Evolutionary conservation across 2,113 vertebrate genomes (phyloP).

Genomic region (Pipra filicauda): DNA sequence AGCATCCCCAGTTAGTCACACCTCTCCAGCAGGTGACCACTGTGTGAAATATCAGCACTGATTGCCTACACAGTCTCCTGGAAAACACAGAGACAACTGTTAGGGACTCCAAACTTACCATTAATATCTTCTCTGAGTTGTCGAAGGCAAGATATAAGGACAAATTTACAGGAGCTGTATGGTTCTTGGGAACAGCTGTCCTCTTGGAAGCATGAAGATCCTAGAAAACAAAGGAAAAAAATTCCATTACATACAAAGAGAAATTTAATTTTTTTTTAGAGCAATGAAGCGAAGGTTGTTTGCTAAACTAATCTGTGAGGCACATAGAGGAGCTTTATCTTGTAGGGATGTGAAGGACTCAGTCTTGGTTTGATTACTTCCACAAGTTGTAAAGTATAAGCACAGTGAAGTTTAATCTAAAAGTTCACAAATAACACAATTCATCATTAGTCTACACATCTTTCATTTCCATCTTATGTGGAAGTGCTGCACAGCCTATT

Average conservation of each 20-base stretch:
- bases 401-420: neutral
- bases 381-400: neutral
- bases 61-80: neutral
- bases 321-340: neutral
- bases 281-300: neutral
- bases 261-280: neutral
- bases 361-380: neutral
- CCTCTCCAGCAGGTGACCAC: neutral
- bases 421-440: neutral
- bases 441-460: rapidly evolving
- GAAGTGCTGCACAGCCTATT: neutral
- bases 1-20: neutral
- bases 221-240: neutral
- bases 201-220: neutral
- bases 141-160: neutral
- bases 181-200: neutral
- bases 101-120: neutral
- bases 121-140: neutral
- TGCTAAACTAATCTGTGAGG: neutral
- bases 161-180: neutral
- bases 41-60: neutral
- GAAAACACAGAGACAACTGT: neutral
- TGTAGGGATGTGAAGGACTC: neutral
- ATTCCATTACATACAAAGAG: neutral
- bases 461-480: neutral